A percentile compares a stretch with the other conserved stretches of the same genome.
Conservation (phyloP, 2,113 vertebrate species). For the Orycteropus afer region DNA sequence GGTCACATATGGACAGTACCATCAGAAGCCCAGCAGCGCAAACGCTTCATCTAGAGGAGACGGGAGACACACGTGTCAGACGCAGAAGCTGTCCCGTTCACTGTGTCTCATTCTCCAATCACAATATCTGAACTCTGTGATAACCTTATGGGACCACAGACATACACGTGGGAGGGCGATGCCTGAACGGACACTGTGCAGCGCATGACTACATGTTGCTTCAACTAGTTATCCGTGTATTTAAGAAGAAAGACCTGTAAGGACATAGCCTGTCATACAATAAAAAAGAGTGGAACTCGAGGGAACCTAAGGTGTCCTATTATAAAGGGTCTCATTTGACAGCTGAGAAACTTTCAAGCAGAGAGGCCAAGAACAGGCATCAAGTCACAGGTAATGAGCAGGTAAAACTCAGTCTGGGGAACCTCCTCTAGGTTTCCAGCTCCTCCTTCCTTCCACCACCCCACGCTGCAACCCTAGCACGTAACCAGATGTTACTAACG, state of each 20-base stretch:
- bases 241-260: background rate
- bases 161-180: too few species aligned
- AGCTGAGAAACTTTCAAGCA: background rate
- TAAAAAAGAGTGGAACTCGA: background rate
- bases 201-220: background rate
- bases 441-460: background rate
- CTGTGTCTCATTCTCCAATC: background rate
- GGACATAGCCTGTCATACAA: background rate
- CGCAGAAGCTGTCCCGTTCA: background rate
- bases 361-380: background rate
- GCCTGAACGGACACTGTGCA: too few species aligned
- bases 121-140: background rate
- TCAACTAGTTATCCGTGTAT: background rate
- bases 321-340: background rate
- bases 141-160: background rate
- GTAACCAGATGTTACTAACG: background rate
- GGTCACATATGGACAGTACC: background rate
- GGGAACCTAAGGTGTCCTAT: background rate
- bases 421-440: accelerated
- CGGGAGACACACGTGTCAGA: background rate
- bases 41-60: background rate
- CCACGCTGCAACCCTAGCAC: background rate
- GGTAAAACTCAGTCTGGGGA: background rate
- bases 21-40: background rate
- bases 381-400: background rate